A percentile compares a stretch with the other conserved stretches of the same genome.
Conservation (phyloP, 2,888 invertebrate species). For the Steinernema hermaphroditum region DNA sequence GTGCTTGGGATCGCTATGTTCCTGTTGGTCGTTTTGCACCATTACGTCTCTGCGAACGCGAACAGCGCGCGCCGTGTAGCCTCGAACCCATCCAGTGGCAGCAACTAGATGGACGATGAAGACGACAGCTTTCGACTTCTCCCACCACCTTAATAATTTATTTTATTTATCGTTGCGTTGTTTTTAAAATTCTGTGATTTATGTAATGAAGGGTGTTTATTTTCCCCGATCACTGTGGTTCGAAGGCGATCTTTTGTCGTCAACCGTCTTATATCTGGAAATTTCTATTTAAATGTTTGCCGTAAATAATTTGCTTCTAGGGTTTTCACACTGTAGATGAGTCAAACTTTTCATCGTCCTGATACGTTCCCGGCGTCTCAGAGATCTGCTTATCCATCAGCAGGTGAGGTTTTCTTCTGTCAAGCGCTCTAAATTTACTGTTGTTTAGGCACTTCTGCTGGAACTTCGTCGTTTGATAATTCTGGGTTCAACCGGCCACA, state of each 20-base stretch:
- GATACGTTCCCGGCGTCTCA: not conserved
- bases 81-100: not conserved
- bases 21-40: constrained; percentile 64
- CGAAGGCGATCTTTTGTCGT: constrained; percentile 19
- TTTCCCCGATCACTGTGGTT: not conserved
- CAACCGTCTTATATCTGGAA: not conserved
- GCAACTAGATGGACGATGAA: not conserved
- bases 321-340: constrained; percentile 3
- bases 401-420: not conserved
- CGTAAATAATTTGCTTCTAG: not conserved
- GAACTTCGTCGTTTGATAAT: constrained; percentile 2
- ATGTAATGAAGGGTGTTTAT: constrained; percentile 17
- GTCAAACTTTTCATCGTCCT: not conserved
- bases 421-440: not conserved
- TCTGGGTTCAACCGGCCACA: not conserved
- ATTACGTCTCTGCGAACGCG: constrained; percentile 65
- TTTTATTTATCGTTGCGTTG: constrained; percentile 12
- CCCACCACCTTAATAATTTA: not conserved
- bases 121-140: not conserved
- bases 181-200: constrained; percentile 18
- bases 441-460: constrained; percentile 2
- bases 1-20: constrained; percentile 64
- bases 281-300: not conserved
- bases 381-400: constrained; percentile 11
- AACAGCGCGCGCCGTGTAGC: constrained; percentile 43